Base-by-base conservation (phyloP, 1,140 invertebrate species). In the Aleiodes sp. region DNA sequence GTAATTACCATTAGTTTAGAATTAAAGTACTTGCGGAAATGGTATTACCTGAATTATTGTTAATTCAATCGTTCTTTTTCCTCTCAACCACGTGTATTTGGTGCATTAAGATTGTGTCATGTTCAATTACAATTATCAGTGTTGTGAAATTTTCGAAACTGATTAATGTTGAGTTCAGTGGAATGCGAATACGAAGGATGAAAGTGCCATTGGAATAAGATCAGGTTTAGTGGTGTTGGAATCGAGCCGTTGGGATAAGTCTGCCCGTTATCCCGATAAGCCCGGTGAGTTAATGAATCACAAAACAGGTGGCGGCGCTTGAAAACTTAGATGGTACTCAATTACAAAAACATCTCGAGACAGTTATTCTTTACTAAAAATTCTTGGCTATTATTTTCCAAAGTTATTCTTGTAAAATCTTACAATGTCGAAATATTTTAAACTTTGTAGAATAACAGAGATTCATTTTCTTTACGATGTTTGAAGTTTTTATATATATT, bases 281-380 rank as follows among this genome's bases (percentile, higher is more conserved):
- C 84, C n/a, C 83, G 80, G 82, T 86, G 82, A 86, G 84, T 86
- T 86, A 85, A 86, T 86, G 84, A 86, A 86, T 85, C 84, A 86
- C 84, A 84, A 86, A 86, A 85, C 84, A 86, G 84, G 84, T 86
- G 84, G 84, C 76, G 77, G 80, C 74, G 78, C 74, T 60, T 7
- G 46, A 19, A 52, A 21, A 16, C 12, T 19, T n/a, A 46, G 41
- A 46, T 52, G 46, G 9, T 24, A 52, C 19, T 52, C 19, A 52
- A 4, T 46, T 52, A 9, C 16, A 52, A 24, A 6, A 52, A 21
- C 10, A 21, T 52, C 10, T 6, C 1, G 46, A 24, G 46, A 52
- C 46, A 52, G 9, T 16, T n/a, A n/a, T 52, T 19, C 16, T 8
- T 24, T 21, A 24, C 4, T 12, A 10, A 12, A 52, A 7, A 52